Percentiles rank a stretch among this genome's conserved stretches.
Evolutionary conservation across 2,888 invertebrate genomes (phyloP).

Genomic region (Helicoverpa assulta): DNA sequence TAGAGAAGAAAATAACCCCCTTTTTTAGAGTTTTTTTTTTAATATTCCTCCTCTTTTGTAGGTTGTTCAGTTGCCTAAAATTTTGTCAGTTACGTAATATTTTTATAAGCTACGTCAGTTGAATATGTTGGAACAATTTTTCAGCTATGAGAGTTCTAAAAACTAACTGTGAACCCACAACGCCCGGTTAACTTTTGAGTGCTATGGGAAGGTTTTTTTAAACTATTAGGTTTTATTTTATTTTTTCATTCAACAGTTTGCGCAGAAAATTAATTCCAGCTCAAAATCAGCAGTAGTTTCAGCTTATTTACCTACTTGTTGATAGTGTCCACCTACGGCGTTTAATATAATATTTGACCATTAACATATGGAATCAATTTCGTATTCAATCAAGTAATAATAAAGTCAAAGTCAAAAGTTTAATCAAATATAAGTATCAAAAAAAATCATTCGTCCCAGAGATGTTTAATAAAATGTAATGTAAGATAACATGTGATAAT

Average conservation of each 20-base stretch:
- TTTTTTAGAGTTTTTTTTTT: too few relatives aligned
- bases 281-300: not conserved
- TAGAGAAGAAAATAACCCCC: not conserved
- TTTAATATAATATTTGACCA: too few relatives aligned
- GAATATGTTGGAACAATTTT: constrained; percentile 7
- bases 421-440: too few relatives aligned
- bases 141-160: constrained; percentile 9
- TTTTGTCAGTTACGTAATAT: constrained; percentile 11
- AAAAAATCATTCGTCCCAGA: too few relatives aligned
- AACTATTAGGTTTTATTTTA: constrained; percentile 27
- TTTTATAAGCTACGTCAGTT: constrained; percentile 8
- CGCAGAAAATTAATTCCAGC: constrained; percentile 7
- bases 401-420: too few relatives aligned
- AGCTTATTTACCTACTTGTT: not conserved
- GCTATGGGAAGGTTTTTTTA: constrained; percentile 9
- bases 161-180: constrained; percentile 3
- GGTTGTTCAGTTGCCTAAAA: constrained; percentile 7
- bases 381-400: too few relatives aligned
- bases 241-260: constrained; percentile 49
- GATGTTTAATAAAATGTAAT: too few relatives aligned
- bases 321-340: not conserved
- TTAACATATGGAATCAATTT: too few relatives aligned
- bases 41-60: not conserved
- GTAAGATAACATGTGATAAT: too few relatives aligned
- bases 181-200: constrained; percentile 20